Evolutionary conservation across 2,888 invertebrate genomes (phyloP).

Genomic region (Fissipunctia ypsillon): DNA sequence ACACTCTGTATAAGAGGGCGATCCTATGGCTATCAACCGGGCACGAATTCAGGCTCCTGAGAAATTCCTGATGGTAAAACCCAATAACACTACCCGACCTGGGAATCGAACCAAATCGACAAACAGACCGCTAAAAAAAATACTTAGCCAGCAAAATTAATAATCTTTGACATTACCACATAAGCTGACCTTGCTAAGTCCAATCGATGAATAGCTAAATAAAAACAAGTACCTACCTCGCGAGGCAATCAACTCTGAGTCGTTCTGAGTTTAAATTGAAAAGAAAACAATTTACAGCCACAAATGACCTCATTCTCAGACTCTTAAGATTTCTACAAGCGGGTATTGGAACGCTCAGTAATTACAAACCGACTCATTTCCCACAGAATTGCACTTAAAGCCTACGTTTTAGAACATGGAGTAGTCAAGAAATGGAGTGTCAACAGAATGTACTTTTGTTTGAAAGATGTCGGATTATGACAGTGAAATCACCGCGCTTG

Average conservation of each 20-base stretch:
- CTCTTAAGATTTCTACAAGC: slow-evolving; percentile 37
- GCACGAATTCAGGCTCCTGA: no score
- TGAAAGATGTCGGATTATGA: neutral
- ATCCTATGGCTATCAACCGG: no score
- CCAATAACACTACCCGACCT: neutral
- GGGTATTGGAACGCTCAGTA: slow-evolving; percentile 48
- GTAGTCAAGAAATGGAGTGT: slow-evolving; percentile 14
- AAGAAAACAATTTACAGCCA: slow-evolving; percentile 48
- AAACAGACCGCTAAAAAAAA: neutral
- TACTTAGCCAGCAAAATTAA: neutral
- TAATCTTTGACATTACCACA: neutral
- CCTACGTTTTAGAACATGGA: slow-evolving; percentile 39
- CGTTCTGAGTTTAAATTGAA: slow-evolving; percentile 39
- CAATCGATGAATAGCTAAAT: neutral
- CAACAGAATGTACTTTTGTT: neutral
- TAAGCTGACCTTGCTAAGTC: neutral
- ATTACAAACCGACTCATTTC: slow-evolving; percentile 58
- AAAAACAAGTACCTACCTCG: slow-evolving; percentile 23
- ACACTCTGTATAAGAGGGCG: no score
- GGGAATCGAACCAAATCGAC: neutral
- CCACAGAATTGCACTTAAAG: slow-evolving; percentile 55
- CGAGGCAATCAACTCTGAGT: slow-evolving; percentile 22
- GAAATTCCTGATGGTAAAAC: no score
- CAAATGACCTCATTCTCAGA: slow-evolving; percentile 50
- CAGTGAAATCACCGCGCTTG: neutral